phyloP scores from a whole-genome alignment of 2,888 invertebrate genomes.

The Syrphus vitripennis region DNA sequence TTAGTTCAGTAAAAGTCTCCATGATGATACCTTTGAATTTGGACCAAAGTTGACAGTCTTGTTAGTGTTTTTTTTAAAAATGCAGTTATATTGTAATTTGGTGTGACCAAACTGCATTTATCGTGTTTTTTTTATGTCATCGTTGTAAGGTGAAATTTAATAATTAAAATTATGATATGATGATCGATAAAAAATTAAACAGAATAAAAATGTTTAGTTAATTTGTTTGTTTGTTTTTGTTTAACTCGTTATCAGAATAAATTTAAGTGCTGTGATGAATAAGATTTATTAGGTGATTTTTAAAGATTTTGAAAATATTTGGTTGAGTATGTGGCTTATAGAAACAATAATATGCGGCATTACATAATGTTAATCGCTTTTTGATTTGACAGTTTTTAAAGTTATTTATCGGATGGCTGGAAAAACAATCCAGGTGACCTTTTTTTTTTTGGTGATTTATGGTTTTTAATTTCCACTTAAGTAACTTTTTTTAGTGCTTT shows the following conservation, averaged over 20 bases:
- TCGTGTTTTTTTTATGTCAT: constrained; percentile 14
- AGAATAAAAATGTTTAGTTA: neutral
- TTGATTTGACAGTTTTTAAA: neutral
- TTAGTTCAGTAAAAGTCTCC: neutral
- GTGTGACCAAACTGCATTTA: constrained; percentile 34
- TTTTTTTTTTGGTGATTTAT: neutral
- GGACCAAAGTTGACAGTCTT: neutral
- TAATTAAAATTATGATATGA: constrained; percentile 12
- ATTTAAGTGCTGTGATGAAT: constrained; percentile 28
- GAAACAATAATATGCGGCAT: neutral
- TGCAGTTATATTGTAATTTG: constrained; percentile 8
- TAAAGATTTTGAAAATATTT: neutral
- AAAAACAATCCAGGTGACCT: neutral
- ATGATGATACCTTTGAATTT: neutral
- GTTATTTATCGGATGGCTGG: neutral
- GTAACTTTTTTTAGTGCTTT: neutral
- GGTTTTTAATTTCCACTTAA: neutral
- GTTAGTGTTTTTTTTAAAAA: constrained; percentile 28
- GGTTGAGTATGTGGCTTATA: neutral
- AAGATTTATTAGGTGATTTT: constrained; percentile 35
- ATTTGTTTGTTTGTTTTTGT: constrained; percentile 38
- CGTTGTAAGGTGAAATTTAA: constrained; percentile 11
- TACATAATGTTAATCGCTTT: constrained; percentile 2
- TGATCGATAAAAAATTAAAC: constrained; percentile 7
- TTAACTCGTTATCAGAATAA: constrained; percentile 36